Base-by-base conservation (phyloP, 2,113 vertebrate species). In the Furnarius figulus region DNA sequence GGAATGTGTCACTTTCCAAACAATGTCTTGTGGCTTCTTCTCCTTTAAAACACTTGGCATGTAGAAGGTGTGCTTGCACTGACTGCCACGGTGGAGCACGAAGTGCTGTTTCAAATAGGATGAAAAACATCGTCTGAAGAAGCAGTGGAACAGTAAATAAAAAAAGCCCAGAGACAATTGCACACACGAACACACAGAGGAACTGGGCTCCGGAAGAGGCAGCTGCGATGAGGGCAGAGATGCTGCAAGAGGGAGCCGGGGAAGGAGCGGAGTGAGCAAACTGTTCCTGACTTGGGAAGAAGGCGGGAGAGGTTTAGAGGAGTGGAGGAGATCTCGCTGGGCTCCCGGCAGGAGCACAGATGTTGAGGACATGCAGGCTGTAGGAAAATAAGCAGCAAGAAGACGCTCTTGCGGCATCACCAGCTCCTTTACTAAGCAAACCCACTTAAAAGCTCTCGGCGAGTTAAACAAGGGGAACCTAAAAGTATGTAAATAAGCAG, bases 381-480 rank as follows among this genome's bases (percentile, higher is more conserved):
- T 2, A 4, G 52, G 73, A 7, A 49, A 24, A 44, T 9, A 4
- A 49, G 73, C 74, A 67, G 66, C 52, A 28, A 75, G 52, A 33
- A 66, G 55, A 13, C 7, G 62, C 17, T 78, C 21, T 16, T 3
- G 73, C 18, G 61, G 87, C 72, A 10, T 10, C 90, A 94, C 82
- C 89, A 35, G 95, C 92, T 87, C 95, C 27, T 96, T 91, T 78
- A 67, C 90, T 55, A 81, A 89, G 87, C 91, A 56, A 94, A 92
- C 20, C 73, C 87, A 24, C 75, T 72, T 24, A 81, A 79, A 67
- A 78, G 63, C 63, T 68, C 67, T 67, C 86, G 22, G 39, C 20
- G 19, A 89, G 85, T 97, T 93, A 96, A 96, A 95, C 82, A 85
- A 55, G 87, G 85, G 23, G 58, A 63, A 79, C 90, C 91, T 47